Base-by-base conservation (phyloP, 1,140 invertebrate genomes). In the Drosophila obscura region DNA sequence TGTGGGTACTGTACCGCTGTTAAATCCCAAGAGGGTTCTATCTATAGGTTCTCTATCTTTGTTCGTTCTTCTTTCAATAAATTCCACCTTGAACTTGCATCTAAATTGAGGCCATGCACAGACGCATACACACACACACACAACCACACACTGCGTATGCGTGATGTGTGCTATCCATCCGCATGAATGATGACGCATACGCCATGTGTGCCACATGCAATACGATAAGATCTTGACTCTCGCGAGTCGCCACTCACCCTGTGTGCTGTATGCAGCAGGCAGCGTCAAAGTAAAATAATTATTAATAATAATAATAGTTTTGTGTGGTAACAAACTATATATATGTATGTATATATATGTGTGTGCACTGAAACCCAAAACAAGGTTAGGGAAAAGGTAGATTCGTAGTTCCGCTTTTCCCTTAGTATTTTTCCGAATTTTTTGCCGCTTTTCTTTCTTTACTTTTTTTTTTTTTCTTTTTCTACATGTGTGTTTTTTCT, bases 191-290 rank as follows among this genome's bases (percentile, higher is more conserved):
- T 80, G 44, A 61, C 72, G 77, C 60, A 78, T 83, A 75, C 74
- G 79, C 45, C 57, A 16, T 55, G 65, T 65, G 28, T 41, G 26
- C 69, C 63, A 41, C 49, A 53, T 60, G 53, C 53, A 26, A 51
- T 51, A 39, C 44, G 49, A 24, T 53, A 46, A 51, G 39, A 44
- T 52, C 46, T 68, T 19, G 4, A 41, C 43, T 62, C 22, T 31
- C 26, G 39, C 22, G 39, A 59, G 58, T 80, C 64, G 67, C 11
- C 35, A 88, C 83, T 88, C 76, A 88, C 83, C 83, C 83, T 83
- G 76, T 77, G 83, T 88, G 83, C 83, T 87, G 35, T 79, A 73
- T 77, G 83, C 83, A 88, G 83, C 83, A 88, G 83, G 83, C 83
- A 88, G 83, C 83, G 68, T 61, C 50, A 35, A 45, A 45, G 41